These are phyloP conservation scores for Brachyhypopomus occidentalis DNA, from an alignment of 2,113 vertebrate species.

Conservation along the genomic window DNA sequence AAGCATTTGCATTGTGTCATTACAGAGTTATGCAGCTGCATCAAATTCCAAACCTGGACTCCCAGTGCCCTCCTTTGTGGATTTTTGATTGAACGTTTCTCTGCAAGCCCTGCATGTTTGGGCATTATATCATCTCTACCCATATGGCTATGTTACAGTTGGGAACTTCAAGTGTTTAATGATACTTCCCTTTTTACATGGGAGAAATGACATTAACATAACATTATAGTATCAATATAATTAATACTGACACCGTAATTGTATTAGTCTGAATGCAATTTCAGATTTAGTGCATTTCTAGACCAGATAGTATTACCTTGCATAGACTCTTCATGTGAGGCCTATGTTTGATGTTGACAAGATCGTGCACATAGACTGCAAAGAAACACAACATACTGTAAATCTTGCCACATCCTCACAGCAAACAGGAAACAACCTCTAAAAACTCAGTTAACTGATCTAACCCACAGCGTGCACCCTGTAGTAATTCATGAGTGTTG, in stretches of 20 bases:
- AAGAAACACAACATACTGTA: slow-evolving; percentile 58
- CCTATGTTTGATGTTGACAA: background rate
- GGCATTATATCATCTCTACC: background rate
- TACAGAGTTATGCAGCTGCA: background rate
- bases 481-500: slow-evolving; percentile 2
- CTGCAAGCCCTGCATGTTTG: background rate
- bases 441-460: slow-evolving; percentile 59
- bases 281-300: background rate
- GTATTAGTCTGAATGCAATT: background rate
- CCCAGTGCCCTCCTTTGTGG: too few relatives aligned
- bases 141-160: background rate
- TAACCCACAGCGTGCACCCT: slow-evolving; percentile 53
- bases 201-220: background rate
- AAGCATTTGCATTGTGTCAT: background rate
- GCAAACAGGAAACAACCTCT: slow-evolving; percentile 64
- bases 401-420: slow-evolving; percentile 68
- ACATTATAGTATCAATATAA: too few relatives aligned
- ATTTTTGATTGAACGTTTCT: background rate
- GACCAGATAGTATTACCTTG: background rate
- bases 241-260: too few relatives aligned
- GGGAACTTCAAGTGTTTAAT: too few relatives aligned
- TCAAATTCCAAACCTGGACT: too few relatives aligned
- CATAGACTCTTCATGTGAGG: background rate
- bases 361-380: slow-evolving; percentile 18
- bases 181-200: background rate